Evolutionary conservation across 1,140 invertebrate genomes (phyloP), one percentile per base, ranked within the genome.

Genomic region (Pantala flavescens): DNA sequence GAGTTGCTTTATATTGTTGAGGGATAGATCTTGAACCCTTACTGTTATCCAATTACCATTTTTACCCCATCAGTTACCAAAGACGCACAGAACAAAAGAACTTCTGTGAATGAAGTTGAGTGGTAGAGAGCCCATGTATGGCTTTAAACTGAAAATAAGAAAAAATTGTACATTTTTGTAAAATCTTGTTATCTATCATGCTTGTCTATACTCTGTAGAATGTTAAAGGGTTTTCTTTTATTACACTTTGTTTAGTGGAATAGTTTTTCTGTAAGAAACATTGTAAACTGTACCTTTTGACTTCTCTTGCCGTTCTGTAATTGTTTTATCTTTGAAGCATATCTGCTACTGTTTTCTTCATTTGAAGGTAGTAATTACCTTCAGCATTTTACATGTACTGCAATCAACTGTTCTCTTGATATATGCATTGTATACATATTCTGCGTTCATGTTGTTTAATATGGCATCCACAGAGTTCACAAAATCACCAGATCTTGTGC

Each of bases 151-250:
- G n/a, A 63, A 36, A 36, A 36, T 36, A 36, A 63, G 49, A 63
- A 21, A 21, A 49, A 63, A 3, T 21, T 63, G 49, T 63, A 63
- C 14, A 63, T 63, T 63, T 63, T 63, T 63, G 49, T 63, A 63
- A 63, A 63, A 16, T 63, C 16, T 63, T 63, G 49, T 63, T 63
- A 63, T 21, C 49, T 63, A 63, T 63, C n/a, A 21, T 63, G 49
- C 49, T 63, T 63, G 49, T 63, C 49, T 63, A 63, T 63, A 63
- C 49, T 63, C 14, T 63, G 49, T 63, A 63, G 49, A 63, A 63
- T 63, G 49, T 63, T 63, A 63, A 63, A 63, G n/a, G 49, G 49
- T 63, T 63, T 63, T 36, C 28, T 36, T 36, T 36, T 36, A 36
- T 63, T 63, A 63, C n/a, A 63, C 49, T 63, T 63, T 63, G 49